These are phyloP conservation scores for Bugula neritina DNA, from an alignment of 2,888 invertebrate genomes.

Conservation along the genomic window DNA sequence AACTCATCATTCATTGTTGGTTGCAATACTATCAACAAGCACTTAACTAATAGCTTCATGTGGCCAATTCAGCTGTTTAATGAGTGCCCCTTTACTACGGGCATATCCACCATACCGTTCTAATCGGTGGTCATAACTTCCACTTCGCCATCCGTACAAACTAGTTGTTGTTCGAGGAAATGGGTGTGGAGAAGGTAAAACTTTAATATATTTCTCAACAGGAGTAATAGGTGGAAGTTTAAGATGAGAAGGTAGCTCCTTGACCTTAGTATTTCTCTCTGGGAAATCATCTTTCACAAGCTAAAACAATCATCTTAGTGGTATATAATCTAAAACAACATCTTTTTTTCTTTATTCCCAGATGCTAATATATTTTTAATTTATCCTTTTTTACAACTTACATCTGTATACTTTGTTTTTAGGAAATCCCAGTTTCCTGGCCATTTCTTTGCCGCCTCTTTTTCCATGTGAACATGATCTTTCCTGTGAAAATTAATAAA, in stretches of 20 bases:
- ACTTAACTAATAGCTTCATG: slow-evolving; percentile 43
- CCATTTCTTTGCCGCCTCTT: slow-evolving; percentile 42
- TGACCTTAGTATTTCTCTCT: slow-evolving; percentile 19
- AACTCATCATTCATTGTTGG: not conserved
- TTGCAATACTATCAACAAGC: not conserved
- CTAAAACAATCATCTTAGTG: slow-evolving; percentile 33
- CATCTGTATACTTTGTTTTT: slow-evolving; percentile 45
- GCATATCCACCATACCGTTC: slow-evolving; percentile 50
- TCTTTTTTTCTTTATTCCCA: too few relatives aligned
- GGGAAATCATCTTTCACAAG: slow-evolving; percentile 48
- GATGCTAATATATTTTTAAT: too few relatives aligned
- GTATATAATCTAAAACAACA: not conserved
- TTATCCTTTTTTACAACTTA: slow-evolving; percentile 32
- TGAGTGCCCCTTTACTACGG: slow-evolving; percentile 45
- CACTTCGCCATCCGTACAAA: slow-evolving; percentile 47
- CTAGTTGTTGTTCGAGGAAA: slow-evolving; percentile 44
- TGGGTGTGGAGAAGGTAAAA: slow-evolving; percentile 45
- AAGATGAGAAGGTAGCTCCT: slow-evolving; percentile 35
- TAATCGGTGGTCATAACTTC: slow-evolving; percentile 37
- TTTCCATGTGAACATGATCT: slow-evolving; percentile 44
- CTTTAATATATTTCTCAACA: slow-evolving; percentile 44
- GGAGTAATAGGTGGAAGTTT: slow-evolving; percentile 45
- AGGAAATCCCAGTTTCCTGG: slow-evolving; percentile 47
- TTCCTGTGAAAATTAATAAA: slow-evolving; percentile 39
- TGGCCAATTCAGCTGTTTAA: slow-evolving; percentile 51